Evolutionary conservation across 2,888 invertebrate genomes (phyloP).

Genomic region (Eudemis profundana): DNA sequence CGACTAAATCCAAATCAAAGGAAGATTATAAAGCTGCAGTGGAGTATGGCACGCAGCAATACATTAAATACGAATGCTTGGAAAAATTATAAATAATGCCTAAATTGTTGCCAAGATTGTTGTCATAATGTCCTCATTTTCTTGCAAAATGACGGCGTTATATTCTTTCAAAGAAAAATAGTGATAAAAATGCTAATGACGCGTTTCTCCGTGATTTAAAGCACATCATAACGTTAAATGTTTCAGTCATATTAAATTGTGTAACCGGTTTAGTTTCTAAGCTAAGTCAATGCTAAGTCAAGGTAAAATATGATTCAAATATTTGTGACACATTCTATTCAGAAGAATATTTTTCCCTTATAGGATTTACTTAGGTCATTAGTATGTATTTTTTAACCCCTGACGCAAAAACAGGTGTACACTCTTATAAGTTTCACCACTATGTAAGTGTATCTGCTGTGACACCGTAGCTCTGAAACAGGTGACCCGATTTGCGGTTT

Average conservation of each 20-base stretch:
- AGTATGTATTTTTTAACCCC: no score
- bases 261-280: conserved; percentile 5
- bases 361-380: no score
- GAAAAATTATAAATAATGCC: conserved; percentile 47
- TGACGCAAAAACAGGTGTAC: no score
- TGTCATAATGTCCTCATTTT: conserved; percentile 44
- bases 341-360: no score
- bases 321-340: no score
- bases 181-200: conserved; percentile 41
- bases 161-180: conserved; percentile 25
- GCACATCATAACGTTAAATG: conserved; percentile 22
- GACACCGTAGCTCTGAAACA: no score
- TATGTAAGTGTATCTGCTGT: no score
- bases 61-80: conserved; percentile 48
- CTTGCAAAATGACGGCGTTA: conserved; percentile 31
- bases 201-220: conserved; percentile 20
- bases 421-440: no score
- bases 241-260: conserved; percentile 26
- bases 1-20: neutral
- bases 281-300: neutral
- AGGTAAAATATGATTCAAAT: no score
- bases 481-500: no score
- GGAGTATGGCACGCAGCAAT: conserved; percentile 44
- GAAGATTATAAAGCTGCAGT: conserved; percentile 34
- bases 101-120: conserved; percentile 43